Percentiles rank a stretch among this genome's conserved stretches.
These are phyloP conservation scores for Esperia sulphurella DNA, from an alignment of 2,888 invertebrate species.

Conservation along the genomic window DNA sequence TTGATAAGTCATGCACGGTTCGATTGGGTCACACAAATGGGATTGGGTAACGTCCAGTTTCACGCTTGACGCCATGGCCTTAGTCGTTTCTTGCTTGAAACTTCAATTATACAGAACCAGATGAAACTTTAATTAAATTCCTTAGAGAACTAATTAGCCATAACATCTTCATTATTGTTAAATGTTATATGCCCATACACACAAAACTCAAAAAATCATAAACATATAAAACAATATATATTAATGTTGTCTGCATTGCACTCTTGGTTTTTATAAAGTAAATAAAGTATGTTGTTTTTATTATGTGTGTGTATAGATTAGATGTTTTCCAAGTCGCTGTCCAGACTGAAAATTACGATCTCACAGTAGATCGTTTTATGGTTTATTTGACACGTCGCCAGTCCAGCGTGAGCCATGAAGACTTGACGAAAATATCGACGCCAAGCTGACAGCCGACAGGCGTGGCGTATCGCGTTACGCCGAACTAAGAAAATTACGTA, in stretches of 20 bases:
- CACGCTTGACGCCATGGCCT: neutral
- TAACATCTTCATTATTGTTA: too few relatives aligned
- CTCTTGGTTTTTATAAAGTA: too few relatives aligned
- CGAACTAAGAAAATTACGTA: conserved; percentile 48
- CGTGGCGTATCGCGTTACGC: conserved; percentile 59
- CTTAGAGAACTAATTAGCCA: too few relatives aligned
- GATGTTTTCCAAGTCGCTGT: conserved; percentile 12
- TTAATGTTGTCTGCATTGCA: too few relatives aligned
- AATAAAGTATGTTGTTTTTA: neutral
- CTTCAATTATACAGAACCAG: too few relatives aligned
- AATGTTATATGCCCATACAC: too few relatives aligned
- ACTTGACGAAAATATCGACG: conserved; percentile 69
- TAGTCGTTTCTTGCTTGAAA: too few relatives aligned
- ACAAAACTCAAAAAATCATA: too few relatives aligned
- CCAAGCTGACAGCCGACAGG: conserved; percentile 52
- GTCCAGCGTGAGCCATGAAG: conserved; percentile 33
- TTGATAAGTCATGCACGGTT: conserved; percentile 39
- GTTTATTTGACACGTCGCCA: conserved; percentile 53
- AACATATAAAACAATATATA: too few relatives aligned
- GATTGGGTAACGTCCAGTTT: conserved; percentile 33
- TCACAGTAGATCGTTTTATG: conserved; percentile 38
- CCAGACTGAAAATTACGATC: conserved; percentile 27
- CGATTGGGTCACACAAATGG: conserved; percentile 35
- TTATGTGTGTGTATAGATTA: neutral
- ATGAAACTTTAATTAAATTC: too few relatives aligned